phyloP scores from a whole-genome alignment of 2,113 vertebrate species.

The Stigmatopora nigra region DNA sequence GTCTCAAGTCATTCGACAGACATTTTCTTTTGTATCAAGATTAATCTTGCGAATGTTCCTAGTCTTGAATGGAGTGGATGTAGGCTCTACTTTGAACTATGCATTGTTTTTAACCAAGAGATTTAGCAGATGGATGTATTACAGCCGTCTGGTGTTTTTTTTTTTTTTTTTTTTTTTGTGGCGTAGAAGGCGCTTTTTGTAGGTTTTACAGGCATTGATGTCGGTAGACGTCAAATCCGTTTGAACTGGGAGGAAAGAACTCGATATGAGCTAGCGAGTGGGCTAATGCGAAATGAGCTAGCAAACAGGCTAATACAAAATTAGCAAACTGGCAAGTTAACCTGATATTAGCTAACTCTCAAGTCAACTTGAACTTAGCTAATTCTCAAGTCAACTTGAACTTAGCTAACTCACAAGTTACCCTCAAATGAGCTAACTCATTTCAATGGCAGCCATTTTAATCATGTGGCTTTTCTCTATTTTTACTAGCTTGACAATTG shows the following conservation, averaged over 20 bases:
- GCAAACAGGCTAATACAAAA: too few species aligned
- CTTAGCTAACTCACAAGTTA: too few species aligned
- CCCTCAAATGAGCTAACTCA: too few species aligned
- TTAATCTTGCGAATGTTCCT: slow-evolving; percentile 50
- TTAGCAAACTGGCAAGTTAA: too few species aligned
- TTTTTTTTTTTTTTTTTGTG: slow-evolving; percentile 26
- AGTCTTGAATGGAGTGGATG: slow-evolving; percentile 46
- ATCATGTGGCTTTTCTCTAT: slow-evolving; percentile 55
- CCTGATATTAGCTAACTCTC: too few species aligned
- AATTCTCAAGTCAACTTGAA: too few species aligned
- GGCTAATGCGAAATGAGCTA: too few species aligned
- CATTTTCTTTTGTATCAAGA: slow-evolving; percentile 40
- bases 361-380: too few species aligned
- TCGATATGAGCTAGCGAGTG: too few species aligned
- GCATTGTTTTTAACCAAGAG: slow-evolving; percentile 69
- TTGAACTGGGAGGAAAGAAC: too few species aligned
- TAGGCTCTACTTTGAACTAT: slow-evolving; percentile 70
- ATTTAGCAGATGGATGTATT: slow-evolving; percentile 63
- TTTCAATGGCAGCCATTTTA: slow-evolving; percentile 5
- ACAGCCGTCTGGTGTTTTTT: slow-evolving; percentile 54
- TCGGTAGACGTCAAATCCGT: too few species aligned
- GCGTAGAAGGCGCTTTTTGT: slow-evolving; percentile 44
- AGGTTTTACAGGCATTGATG: neutral
- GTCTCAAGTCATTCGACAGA: slow-evolving; percentile 46
- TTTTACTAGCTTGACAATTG: slow-evolving; percentile 59